Evolutionary conservation across 2,888 invertebrate genomes (phyloP).

Genomic region (Synergus gifuensis): DNA sequence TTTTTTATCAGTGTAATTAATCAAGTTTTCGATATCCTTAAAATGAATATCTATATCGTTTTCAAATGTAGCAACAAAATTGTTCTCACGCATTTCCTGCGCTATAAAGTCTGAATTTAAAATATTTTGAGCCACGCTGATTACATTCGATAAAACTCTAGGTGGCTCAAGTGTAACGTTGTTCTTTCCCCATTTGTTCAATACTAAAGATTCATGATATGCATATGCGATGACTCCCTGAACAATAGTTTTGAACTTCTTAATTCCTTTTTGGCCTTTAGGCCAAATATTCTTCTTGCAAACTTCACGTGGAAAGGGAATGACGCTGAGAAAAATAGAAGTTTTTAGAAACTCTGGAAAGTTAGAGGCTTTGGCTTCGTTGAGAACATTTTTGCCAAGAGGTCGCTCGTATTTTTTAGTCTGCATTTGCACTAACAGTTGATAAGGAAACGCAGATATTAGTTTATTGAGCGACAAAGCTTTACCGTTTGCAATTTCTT

Average conservation of each 20-base stretch:
- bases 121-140: slow-evolving; percentile 24
- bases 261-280: not conserved
- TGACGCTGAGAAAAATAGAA: slow-evolving; percentile 19
- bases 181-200: slow-evolving; percentile 2
- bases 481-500: not conserved
- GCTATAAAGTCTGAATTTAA: not conserved
- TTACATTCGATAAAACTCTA: not conserved
- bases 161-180: not conserved
- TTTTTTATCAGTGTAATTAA: not conserved
- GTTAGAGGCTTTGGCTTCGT: not conserved
- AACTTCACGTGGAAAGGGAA: slow-evolving; percentile 1
- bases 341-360: slow-evolving; percentile 9
- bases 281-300: not conserved
- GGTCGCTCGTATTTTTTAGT: not conserved
- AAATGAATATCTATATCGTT: not conserved
- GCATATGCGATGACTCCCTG: not conserved
- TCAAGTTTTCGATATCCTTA: not conserved
- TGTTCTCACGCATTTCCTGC: not conserved
- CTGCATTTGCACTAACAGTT: not conserved
- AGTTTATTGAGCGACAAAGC: slow-evolving; percentile 4
- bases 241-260: not conserved
- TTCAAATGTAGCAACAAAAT: not conserved
- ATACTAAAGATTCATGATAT: not conserved
- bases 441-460: slow-evolving; percentile 22
- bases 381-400: not conserved